A percentile compares a stretch with the other conserved stretches of the same genome.
Evolutionary conservation across 2,888 invertebrate species (phyloP).

Genomic region (Macrosoma leucophasiata): DNA sequence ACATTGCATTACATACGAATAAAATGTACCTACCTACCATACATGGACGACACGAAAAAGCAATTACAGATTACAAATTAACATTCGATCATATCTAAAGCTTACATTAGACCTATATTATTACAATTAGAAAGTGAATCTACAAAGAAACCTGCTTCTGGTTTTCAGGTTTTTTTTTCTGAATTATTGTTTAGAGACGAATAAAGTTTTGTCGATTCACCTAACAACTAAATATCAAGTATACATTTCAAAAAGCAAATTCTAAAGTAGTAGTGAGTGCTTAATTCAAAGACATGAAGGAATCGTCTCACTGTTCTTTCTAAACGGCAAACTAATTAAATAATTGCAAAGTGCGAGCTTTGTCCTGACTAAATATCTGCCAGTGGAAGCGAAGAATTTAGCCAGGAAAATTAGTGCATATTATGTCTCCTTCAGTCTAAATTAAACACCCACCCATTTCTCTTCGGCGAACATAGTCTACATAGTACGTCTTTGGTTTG

Average conservation of each 20-base stretch:
- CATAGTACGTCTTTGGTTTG: conserved; percentile 68
- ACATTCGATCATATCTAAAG: too few relatives aligned
- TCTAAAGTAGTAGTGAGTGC: conserved; percentile 51
- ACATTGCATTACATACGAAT: too few relatives aligned
- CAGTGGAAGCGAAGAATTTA: conserved; percentile 4
- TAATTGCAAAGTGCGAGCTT: conserved; percentile 24
- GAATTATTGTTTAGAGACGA: too few relatives aligned
- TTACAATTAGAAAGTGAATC: too few relatives aligned
- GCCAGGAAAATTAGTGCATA: conserved; percentile 43
- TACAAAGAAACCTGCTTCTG: too few relatives aligned
- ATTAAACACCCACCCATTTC: conserved; percentile 74
- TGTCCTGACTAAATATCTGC: not conserved
- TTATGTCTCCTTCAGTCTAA: conserved; percentile 60
- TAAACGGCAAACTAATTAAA: conserved; percentile 40
- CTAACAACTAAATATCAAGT: conserved; percentile 4
- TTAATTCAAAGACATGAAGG: conserved; percentile 65
- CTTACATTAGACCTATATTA: too few relatives aligned
- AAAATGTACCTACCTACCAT: too few relatives aligned
- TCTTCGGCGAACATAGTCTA: conserved; percentile 71
- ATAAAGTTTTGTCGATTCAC: too few relatives aligned
- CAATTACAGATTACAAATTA: too few relatives aligned
- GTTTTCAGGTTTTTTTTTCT: too few relatives aligned
- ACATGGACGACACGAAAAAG: too few relatives aligned
- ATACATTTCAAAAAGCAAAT: conserved; percentile 30
- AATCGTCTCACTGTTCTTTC: conserved; percentile 47